These are phyloP conservation scores for Geopemphigus sp. DNA, from an alignment of 1,140 invertebrate genomes.

Conservation along the genomic window DNA sequence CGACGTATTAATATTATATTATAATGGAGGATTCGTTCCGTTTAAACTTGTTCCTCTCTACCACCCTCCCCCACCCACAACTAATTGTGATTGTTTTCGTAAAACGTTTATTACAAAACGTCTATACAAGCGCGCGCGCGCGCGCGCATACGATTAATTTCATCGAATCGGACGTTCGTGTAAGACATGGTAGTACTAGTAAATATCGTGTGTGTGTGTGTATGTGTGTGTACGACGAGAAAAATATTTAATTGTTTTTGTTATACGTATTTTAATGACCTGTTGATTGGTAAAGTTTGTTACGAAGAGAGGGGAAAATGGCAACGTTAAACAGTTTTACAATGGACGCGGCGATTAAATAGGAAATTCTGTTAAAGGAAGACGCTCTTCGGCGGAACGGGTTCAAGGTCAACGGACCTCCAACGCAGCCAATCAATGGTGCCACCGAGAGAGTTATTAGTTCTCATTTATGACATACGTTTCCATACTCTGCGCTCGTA, in stretches of 20 bases:
- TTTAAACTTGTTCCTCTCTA: not conserved
- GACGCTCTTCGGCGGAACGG: slow-evolving; percentile 45
- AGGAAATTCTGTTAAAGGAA: slow-evolving; percentile 43
- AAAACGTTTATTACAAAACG: too few relatives aligned
- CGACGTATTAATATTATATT: not conserved
- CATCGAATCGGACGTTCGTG: not conserved
- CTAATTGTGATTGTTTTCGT: too few relatives aligned
- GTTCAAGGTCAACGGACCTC: slow-evolving; percentile 50
- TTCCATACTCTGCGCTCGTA: not conserved
- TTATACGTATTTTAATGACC: not conserved
- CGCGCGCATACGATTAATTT: not conserved
- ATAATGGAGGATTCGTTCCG: not conserved
- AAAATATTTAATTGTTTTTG: not conserved
- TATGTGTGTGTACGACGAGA: not conserved
- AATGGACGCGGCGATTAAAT: slow-evolving; percentile 41
- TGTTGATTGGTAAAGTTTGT: not conserved
- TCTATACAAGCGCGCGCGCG: too few relatives aligned
- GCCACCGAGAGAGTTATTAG: slow-evolving; percentile 41
- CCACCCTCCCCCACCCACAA: too few relatives aligned
- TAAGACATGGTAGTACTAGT: not conserved
- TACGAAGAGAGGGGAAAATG: slow-evolving; percentile 9
- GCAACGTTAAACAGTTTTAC: slow-evolving; percentile 34
- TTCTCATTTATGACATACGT: slow-evolving; percentile 44
- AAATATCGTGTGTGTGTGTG: not conserved
- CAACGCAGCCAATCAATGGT: slow-evolving; percentile 48